Conservation (phyloP, 2,888 invertebrate genomes). For the Drosophila prolongata region DNA sequence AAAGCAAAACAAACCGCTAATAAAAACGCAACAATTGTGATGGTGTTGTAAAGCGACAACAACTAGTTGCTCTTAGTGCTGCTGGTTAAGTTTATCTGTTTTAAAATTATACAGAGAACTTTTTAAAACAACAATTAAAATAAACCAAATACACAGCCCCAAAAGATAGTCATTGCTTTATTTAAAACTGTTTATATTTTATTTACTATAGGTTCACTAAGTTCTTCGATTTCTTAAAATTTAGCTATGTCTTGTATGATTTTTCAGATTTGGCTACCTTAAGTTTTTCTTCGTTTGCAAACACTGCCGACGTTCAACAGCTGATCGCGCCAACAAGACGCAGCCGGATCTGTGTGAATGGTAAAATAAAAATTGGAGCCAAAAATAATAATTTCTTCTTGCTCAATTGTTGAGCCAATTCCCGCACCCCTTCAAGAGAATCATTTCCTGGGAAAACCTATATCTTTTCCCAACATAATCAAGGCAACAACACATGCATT, state of each 20-base stretch:
- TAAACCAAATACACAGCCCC: too few species aligned
- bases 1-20: slow-evolving; percentile 8
- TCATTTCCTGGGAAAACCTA: neutral
- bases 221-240: neutral
- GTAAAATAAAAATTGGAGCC: slow-evolving; percentile 33
- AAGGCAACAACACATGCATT: slow-evolving; percentile 65
- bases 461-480: neutral
- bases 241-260: neutral
- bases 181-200: too few species aligned
- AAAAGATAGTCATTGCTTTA: too few species aligned
- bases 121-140: too few species aligned
- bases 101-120: too few species aligned
- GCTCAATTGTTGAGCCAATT: neutral
- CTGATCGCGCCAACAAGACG: slow-evolving; percentile 20
- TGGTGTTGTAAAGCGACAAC: neutral
- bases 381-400: slow-evolving; percentile 35
- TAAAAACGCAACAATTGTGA: neutral
- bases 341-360: slow-evolving; percentile 14
- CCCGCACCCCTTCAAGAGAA: neutral
- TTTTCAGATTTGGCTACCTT: neutral
- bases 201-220: too few species aligned
- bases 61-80: neutral
- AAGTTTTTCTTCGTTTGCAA: neutral
- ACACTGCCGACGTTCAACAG: slow-evolving; percentile 4
- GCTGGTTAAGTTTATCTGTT: neutral